phyloP scores from a whole-genome alignment of 2,797 vertebrate genomes.

The Nannoperca obscura region DNA sequence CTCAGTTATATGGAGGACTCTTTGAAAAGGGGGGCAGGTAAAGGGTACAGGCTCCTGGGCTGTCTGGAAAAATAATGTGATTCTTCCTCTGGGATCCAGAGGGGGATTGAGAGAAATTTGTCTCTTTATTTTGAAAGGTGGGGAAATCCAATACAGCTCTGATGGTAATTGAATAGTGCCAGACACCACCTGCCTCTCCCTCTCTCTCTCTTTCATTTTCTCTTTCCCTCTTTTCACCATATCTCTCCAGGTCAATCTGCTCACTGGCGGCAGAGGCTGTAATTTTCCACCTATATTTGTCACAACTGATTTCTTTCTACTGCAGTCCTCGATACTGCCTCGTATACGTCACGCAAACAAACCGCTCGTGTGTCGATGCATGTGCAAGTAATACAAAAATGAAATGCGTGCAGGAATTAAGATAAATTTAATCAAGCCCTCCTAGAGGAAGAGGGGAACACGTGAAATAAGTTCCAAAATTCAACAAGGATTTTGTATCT shows the following conservation, averaged over 20 bases:
- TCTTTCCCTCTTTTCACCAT: conserved; percentile 63
- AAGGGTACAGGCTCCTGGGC: conserved; percentile 68
- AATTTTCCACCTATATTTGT: conserved; percentile 69
- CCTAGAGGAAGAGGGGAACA: conserved; percentile 4
- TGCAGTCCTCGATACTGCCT: conserved; percentile 21
- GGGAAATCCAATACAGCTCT: conserved; percentile 77
- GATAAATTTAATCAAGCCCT: conserved; percentile 20
- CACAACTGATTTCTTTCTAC: conserved; percentile 60
- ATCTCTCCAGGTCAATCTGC: conserved; percentile 74
- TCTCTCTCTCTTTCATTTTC: conserved; percentile 67
- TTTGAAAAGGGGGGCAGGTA: conserved; percentile 64
- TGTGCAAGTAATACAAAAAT: conserved; percentile 47
- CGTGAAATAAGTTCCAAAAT: conserved; percentile 23
- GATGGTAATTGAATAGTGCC: conserved; percentile 83
- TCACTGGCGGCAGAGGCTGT: conserved; percentile 57
- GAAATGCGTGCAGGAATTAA: conserved; percentile 21
- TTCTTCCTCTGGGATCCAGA: conserved; percentile 74
- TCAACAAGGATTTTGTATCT: conserved; percentile 34
- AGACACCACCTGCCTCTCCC: conserved; percentile 80
- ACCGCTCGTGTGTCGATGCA: conserved; percentile 4
- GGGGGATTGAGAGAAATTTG: conserved; percentile 74
- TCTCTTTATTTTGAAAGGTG: conserved; percentile 82
- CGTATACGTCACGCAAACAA: conserved; percentile 40
- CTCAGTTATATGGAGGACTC: conserved; percentile 67
- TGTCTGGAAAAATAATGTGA: conserved; percentile 70